phyloP scores from a whole-genome alignment of 2,113 vertebrate genomes.

The Rhegmatorhina hoffmannsi region DNA sequence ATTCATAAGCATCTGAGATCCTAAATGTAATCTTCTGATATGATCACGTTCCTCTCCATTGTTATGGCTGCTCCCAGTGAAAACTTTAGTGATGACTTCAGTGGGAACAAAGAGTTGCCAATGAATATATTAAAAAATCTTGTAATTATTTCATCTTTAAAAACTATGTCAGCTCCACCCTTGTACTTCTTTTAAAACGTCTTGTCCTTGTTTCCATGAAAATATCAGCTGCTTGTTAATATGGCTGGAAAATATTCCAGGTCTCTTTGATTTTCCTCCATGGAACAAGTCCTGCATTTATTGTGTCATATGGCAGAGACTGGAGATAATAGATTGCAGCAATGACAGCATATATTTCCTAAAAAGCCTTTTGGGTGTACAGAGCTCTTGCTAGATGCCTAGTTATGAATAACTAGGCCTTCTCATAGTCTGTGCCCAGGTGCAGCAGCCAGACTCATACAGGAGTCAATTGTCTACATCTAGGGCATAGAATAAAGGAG shows the following conservation, averaged over 20 bases:
- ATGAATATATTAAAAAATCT: background rate
- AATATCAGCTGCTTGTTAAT: background rate
- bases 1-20: background rate
- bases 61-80: background rate
- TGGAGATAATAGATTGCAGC: background rate
- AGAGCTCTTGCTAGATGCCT: background rate
- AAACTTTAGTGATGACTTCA: background rate
- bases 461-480: background rate
- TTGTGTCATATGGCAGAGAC: background rate
- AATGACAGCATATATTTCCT: background rate
- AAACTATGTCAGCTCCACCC: background rate
- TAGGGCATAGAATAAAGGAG: background rate
- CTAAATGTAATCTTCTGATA: background rate
- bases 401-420: rapidly evolving
- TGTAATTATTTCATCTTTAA: background rate
- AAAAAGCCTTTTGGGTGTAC: background rate
- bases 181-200: background rate
- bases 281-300: background rate
- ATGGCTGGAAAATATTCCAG: background rate
- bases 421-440: background rate
- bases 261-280: background rate
- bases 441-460: background rate
- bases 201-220: background rate
- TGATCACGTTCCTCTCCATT: background rate
- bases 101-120: background rate